Base-by-base conservation (phyloP, 2,113 vertebrate genomes). In the Lagopus muta region DNA sequence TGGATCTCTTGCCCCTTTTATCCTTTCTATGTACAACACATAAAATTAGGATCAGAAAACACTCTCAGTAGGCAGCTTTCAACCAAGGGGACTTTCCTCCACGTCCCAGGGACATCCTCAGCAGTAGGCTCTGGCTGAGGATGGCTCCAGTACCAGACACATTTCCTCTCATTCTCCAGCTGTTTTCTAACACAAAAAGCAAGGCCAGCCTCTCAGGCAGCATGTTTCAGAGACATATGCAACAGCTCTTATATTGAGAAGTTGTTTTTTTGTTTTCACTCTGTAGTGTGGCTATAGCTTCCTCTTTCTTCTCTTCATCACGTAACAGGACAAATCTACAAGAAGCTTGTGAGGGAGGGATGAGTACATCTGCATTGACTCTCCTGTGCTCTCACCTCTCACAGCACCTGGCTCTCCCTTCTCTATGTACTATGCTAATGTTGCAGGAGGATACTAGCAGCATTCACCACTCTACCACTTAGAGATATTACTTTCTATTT, bases 351-450 rank as follows among this genome's bases (percentile, higher is more conserved):
- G 52, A 93, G 54, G 28, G 58, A 71, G 42, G 28, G 21, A 62
- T 24, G n/a, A 54, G 25, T 89, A 83, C 76, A 88, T 83, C 27
- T 43, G 27, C 34, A 83, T 9, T 1, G 2, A 3, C 36, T 32
- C 38, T 30, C 70, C 69, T 8, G 36, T 50, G 32, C 43, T 58
- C 27, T 58, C 14, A 21, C 18, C 6, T 43, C 72, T 28, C 34
- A 30, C 7, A 28, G 60, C 65, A 65, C 19, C 20, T 11, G 11
- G 65, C 36, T 77, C 32, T 61, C 69, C 75, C 40, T 88, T n/a
- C 57, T 55, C 52, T 15, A 13, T 4, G 43, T 36, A 3, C 17
- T 25, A n/a, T 0, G 0, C 20, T 82, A 32, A n/a, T 0, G 1
- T 9, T 1, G 7, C 64, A 45, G 16, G 54, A 86, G 50, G 24